phyloP scores from a whole-genome alignment of 2,888 invertebrate genomes.

The Andricus quercusramuli region DNA sequence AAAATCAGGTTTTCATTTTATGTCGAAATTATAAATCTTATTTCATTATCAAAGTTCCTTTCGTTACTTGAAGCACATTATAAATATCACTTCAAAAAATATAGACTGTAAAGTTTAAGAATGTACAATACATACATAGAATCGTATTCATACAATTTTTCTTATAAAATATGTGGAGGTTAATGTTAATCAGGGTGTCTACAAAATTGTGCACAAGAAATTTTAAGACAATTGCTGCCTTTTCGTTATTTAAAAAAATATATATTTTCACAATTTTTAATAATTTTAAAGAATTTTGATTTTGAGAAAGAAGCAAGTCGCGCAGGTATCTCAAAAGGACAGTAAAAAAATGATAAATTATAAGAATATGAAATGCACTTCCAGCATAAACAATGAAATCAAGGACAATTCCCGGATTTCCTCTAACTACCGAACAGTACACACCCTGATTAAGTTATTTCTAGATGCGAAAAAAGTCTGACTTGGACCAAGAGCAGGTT shows the following conservation, averaged over 20 bases:
- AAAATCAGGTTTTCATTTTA: not conserved
- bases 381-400: too few species aligned
- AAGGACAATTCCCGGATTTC: too few species aligned
- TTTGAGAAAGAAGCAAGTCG: too few species aligned
- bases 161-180: not conserved
- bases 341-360: too few species aligned
- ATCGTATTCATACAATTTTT: not conserved
- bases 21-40: conserved; percentile 7
- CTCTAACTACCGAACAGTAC: too few species aligned
- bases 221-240: too few species aligned
- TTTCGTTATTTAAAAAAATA: too few species aligned
- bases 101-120: not conserved
- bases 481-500: not conserved
- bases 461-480: not conserved
- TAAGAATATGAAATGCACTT: too few species aligned
- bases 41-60: not conserved
- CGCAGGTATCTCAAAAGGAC: too few species aligned
- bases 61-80: not conserved
- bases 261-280: too few species aligned
- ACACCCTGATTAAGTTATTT: not conserved
- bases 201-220: too few species aligned
- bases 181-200: not conserved
- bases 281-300: too few species aligned
- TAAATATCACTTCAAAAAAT: not conserved
- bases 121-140: not conserved